Evolutionary conservation across 2,797 vertebrate species (phyloP).

Genomic region (Phrynocephalus forsythii): DNA sequence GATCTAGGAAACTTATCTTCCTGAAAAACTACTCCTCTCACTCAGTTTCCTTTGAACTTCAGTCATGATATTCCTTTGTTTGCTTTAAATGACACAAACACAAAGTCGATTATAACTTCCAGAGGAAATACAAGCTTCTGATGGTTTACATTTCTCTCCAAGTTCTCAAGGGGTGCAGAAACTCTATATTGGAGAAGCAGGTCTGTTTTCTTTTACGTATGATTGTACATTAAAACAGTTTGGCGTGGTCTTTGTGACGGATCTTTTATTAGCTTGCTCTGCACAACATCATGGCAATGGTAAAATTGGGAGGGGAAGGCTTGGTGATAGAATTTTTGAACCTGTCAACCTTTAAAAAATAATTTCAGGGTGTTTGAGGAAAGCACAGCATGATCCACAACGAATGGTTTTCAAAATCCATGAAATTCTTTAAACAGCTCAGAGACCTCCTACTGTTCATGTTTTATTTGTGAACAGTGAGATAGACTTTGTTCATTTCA

Average conservation of each 20-base stretch:
- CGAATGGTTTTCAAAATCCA: constrained; percentile 59
- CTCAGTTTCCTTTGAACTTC: constrained; percentile 23
- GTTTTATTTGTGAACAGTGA: constrained; percentile 61
- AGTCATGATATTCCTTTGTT: neutral
- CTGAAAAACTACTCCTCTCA: neutral
- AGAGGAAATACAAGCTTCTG: constrained; percentile 25
- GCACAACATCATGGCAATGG: constrained; percentile 43
- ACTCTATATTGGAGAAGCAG: neutral
- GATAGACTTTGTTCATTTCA: constrained; percentile 47
- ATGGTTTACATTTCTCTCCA: constrained; percentile 25
- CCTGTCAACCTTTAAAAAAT: constrained; percentile 50
- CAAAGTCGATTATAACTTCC: constrained; percentile 21
- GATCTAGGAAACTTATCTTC: constrained; percentile 18
- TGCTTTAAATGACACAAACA: neutral
- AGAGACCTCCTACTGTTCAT: constrained; percentile 53
- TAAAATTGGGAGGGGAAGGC: constrained; percentile 5
- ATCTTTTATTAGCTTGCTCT: constrained; percentile 31
- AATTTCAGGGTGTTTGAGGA: constrained; percentile 40
- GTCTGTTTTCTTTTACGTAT: constrained; percentile 18
- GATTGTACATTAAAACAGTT: neutral
- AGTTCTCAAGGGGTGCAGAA: constrained; percentile 24
- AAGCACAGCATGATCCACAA: constrained; percentile 44
- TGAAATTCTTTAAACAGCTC: constrained; percentile 65
- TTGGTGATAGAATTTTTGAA: constrained; percentile 54
- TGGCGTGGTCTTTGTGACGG: neutral